phyloP scores from a whole-genome alignment of 2,888 invertebrate species.

The Agapostemon virescens region DNA sequence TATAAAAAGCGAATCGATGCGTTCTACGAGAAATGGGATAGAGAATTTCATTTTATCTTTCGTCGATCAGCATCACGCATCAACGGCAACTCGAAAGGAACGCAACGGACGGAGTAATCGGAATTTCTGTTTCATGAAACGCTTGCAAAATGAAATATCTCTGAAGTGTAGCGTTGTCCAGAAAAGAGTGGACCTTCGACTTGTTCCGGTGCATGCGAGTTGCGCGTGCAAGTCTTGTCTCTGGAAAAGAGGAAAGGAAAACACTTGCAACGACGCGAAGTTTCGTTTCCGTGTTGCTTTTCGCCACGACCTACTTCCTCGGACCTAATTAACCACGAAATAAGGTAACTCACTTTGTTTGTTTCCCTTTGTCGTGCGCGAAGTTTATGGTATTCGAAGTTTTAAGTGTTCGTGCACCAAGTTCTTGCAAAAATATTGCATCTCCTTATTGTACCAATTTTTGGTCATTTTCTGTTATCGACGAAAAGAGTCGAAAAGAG shows the following conservation, averaged over 20 bases:
- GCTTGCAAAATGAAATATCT: conserved; percentile 30
- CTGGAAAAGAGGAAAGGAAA: conserved; percentile 13
- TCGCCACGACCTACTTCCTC: conserved; percentile 58
- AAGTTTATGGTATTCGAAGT: background rate
- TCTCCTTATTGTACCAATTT: background rate
- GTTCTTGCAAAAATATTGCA: background rate
- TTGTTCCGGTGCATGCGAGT: conserved; percentile 41
- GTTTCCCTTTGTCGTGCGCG: conserved; percentile 38
- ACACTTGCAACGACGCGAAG: conserved; percentile 12
- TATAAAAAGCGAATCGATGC: background rate
- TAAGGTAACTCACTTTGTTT: conserved; percentile 47
- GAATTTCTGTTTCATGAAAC: background rate
- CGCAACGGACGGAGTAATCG: background rate
- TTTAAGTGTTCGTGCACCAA: background rate
- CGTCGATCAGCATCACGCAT: background rate
- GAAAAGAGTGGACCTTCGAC: conserved; percentile 3
- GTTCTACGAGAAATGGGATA: background rate
- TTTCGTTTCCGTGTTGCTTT: conserved; percentile 22
- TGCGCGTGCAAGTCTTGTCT: conserved; percentile 9
- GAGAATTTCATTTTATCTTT: background rate
- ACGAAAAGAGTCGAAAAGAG: background rate
- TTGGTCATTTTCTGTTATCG: too few species aligned
- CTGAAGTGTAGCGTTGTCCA: conserved; percentile 16
- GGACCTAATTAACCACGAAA: conserved; percentile 64
- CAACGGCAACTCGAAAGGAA: background rate